phyloP scores from a whole-genome alignment of 2,113 vertebrate genomes.

The Cochlearius cochlearius region DNA sequence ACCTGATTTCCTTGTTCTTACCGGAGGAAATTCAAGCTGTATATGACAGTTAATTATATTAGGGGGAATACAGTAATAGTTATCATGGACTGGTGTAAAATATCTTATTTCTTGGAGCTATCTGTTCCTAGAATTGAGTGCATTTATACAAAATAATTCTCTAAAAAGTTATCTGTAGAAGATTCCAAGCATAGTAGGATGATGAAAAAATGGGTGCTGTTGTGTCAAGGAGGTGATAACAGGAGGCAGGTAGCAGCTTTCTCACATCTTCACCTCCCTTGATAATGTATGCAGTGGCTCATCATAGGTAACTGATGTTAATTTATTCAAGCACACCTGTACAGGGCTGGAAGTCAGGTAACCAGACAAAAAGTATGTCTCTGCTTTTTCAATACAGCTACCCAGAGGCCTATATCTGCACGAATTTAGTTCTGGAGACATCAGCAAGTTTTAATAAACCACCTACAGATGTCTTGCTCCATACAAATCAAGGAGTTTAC shows the following conservation, averaged over 20 bases:
- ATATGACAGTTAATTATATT: conserved; percentile 46
- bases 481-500: conserved; percentile 74
- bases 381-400: conserved; percentile 63
- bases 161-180: conserved; percentile 52
- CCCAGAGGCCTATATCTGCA: conserved; percentile 63
- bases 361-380: conserved; percentile 64
- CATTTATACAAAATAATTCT: conserved; percentile 42
- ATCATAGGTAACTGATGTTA: conserved; percentile 83
- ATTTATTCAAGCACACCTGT: conserved; percentile 88
- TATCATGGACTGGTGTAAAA: conserved; percentile 25
- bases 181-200: conserved; percentile 44
- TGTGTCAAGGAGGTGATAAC: conserved; percentile 77
- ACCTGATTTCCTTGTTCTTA: neutral
- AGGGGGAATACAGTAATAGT: conserved; percentile 29
- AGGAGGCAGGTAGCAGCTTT: conserved; percentile 75
- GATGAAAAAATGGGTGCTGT: conserved; percentile 61
- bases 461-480: conserved; percentile 73
- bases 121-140: neutral
- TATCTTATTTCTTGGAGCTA: conserved; percentile 26
- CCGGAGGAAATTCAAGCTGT: neutral
- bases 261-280: conserved; percentile 79
- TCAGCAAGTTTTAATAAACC: conserved; percentile 79
- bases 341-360: conserved; percentile 81
- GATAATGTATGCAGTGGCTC: conserved; percentile 92
- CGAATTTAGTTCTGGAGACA: conserved; percentile 72